Evolutionary conservation across 2,888 invertebrate species (phyloP).

Genomic region (Geophilus truncorum): DNA sequence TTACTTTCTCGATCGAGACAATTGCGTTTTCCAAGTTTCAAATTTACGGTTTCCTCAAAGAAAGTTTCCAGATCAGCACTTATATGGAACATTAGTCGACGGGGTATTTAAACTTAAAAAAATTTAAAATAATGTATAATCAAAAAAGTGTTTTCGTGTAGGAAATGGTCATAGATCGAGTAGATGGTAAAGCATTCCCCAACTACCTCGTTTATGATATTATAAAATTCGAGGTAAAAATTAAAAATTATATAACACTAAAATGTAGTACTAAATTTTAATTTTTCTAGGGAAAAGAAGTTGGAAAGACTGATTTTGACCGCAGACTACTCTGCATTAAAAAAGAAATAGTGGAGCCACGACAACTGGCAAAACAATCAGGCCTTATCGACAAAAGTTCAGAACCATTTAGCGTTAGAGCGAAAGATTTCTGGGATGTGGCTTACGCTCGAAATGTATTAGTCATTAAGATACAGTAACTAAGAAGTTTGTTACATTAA

Average conservation of each 20-base stretch:
- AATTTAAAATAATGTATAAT: neutral
- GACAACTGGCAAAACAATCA: slow-evolving; percentile 69
- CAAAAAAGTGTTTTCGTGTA: slow-evolving; percentile 49
- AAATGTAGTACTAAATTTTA: neutral
- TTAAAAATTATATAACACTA: neutral
- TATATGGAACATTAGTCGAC: slow-evolving; percentile 79
- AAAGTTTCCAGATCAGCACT: slow-evolving; percentile 64
- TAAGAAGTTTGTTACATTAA: neutral
- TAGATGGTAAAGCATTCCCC: slow-evolving; percentile 65
- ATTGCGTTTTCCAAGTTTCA: slow-evolving; percentile 77
- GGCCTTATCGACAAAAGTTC: slow-evolving; percentile 66
- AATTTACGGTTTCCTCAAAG: slow-evolving; percentile 73
- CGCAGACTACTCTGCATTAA: slow-evolving; percentile 69
- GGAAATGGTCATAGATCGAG: slow-evolving; percentile 96
- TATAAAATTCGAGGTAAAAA: slow-evolving; percentile 64
- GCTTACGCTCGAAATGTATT: slow-evolving; percentile 39
- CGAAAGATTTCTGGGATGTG: slow-evolving; percentile 88
- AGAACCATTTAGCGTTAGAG: slow-evolving; percentile 86
- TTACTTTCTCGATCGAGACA: slow-evolving; percentile 92
- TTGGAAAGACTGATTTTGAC: slow-evolving; percentile 72
- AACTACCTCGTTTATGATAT: slow-evolving; percentile 94
- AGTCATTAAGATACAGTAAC: too few species aligned
- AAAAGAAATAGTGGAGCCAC: slow-evolving; percentile 54
- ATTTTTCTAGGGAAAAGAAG: slow-evolving; percentile 58
- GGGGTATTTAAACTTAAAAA: slow-evolving; percentile 62